Evolutionary conservation across 1,140 invertebrate genomes (phyloP).

Genomic region (Bombus pyrosoma): DNA sequence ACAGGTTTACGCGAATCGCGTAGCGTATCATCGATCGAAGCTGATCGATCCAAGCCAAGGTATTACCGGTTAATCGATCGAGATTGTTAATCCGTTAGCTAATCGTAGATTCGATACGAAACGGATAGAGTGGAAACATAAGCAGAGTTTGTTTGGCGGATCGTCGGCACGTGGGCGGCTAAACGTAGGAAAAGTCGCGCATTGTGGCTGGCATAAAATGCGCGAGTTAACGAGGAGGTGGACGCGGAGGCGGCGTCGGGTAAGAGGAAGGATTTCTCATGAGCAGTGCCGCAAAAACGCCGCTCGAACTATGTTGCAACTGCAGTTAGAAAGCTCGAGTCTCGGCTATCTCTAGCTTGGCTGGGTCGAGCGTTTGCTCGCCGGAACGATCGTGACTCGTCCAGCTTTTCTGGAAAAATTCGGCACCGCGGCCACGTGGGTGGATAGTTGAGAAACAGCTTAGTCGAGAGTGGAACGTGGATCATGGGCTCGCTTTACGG

Average conservation of each 20-base stretch:
- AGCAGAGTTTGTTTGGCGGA: background rate
- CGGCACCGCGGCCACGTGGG: background rate
- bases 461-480: background rate
- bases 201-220: background rate
- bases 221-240: conserved; percentile 10
- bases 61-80: too few species aligned
- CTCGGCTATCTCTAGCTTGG: background rate
- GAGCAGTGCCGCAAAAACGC: conserved; percentile 35
- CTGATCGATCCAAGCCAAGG: too few species aligned
- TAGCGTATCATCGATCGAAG: too few species aligned
- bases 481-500: background rate
- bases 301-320: conserved; percentile 41
- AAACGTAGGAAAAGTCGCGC: conserved; percentile 13
- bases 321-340: conserved; percentile 50
- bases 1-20: too few species aligned
- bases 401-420: conserved; percentile 11
- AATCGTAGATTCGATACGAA: background rate
- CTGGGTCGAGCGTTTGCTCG: background rate
- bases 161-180: conserved; percentile 12
- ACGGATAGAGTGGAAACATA: too few species aligned
- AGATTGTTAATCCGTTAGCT: too few species aligned
- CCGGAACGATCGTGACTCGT: conserved; percentile 35
- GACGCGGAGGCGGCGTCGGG: conserved; percentile 18
- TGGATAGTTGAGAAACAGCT: background rate
- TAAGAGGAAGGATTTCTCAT: conserved; percentile 44